phyloP scores from a whole-genome alignment of 2,888 invertebrate species.

The Antheraea assamensis region DNA sequence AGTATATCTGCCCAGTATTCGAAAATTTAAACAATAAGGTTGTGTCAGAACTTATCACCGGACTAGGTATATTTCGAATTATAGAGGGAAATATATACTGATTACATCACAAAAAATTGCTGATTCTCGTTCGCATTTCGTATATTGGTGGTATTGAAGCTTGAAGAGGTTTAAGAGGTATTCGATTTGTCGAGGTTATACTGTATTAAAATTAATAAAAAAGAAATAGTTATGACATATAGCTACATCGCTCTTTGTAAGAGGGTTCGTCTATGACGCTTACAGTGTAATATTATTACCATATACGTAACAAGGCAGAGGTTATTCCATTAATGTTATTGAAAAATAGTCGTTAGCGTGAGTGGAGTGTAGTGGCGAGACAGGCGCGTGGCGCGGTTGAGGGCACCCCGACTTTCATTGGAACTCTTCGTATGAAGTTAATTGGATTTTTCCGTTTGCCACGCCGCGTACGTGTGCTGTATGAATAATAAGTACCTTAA shows the following conservation, averaged over 20 bases:
- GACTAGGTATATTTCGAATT: no score
- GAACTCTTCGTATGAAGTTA: conserved; percentile 73
- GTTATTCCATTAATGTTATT: conserved; percentile 68
- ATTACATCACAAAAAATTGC: no score
- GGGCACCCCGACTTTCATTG: conserved; percentile 52
- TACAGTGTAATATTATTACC: conserved; percentile 32
- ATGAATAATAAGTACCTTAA: conserved; percentile 71
- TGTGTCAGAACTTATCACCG: no score
- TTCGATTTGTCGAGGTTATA: no score
- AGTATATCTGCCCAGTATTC: no score
- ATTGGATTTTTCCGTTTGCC: conserved; percentile 80
- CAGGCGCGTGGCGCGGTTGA: conserved; percentile 29
- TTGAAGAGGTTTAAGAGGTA: no score
- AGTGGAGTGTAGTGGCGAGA: conserved; percentile 48
- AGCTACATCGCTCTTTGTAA: not conserved
- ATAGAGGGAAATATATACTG: no score
- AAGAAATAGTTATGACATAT: not conserved
- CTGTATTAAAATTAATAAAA: not conserved
- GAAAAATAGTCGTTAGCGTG: conserved; percentile 68
- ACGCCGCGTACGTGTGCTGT: conserved; percentile 64
- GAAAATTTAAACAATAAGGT: no score
- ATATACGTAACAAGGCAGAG: conserved; percentile 47
- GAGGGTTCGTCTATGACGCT: not conserved
- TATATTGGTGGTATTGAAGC: no score
- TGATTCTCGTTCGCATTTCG: no score